Evolutionary conservation across 2,888 invertebrate species (phyloP).

Genomic region (Cylloceria caligata): DNA sequence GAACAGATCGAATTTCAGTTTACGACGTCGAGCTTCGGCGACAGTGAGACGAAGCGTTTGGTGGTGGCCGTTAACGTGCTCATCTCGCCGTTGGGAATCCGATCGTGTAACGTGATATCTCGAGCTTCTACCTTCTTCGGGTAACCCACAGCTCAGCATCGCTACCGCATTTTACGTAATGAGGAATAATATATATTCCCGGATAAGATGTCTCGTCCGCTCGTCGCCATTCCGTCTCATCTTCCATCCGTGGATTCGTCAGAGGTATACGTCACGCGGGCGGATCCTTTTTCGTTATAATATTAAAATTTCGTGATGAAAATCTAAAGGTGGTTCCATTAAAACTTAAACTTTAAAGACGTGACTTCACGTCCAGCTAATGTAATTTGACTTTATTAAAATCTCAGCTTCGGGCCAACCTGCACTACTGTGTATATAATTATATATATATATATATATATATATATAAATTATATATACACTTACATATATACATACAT

Average conservation of each 20-base stretch:
- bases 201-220: conserved; percentile 36
- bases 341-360: background rate
- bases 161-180: conserved; percentile 35
- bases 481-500: too few species aligned
- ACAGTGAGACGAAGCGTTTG: background rate
- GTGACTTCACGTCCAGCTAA: background rate
- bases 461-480: too few species aligned
- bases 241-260: background rate
- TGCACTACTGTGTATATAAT: too few species aligned
- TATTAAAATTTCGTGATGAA: background rate
- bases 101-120: conserved; percentile 51
- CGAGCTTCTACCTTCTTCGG: background rate
- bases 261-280: background rate
- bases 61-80: conserved; percentile 25
- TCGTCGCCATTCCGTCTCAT: conserved; percentile 22
- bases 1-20: conserved; percentile 42
- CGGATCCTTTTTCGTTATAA: conserved; percentile 1
- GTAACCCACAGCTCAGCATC: background rate
- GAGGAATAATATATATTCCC: conserved; percentile 47
- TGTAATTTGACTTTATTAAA: background rate
- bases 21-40: conserved; percentile 34
- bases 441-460: too few species aligned
- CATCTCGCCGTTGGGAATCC: conserved; percentile 34
- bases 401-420: too few species aligned
- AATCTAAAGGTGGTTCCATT: background rate